A percentile compares a stretch with the other conserved stretches of the same genome.
Conservation (phyloP, 2,113 vertebrate genomes). For the Helogale parvula region DNA sequence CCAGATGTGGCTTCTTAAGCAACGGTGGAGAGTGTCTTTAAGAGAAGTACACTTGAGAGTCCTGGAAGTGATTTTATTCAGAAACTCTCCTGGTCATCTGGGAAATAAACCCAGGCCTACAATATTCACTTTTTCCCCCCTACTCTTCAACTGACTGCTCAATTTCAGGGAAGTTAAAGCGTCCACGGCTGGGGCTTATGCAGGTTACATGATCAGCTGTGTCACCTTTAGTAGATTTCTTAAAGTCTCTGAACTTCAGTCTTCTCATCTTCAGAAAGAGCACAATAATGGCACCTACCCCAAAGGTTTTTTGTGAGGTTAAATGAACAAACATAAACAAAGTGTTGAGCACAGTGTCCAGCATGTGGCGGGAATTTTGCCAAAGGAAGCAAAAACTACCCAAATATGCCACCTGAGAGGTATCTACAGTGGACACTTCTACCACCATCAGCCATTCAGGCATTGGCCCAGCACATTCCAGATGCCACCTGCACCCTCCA, state of each 20-base stretch:
- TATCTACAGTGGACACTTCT: neutral
- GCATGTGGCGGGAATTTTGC: neutral
- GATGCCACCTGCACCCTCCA: neutral
- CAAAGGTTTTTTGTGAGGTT: neutral
- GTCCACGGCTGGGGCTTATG: neutral
- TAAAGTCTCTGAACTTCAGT: neutral
- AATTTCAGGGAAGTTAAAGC: slow-evolving; percentile 15
- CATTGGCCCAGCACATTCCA: neutral
- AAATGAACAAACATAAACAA: neutral
- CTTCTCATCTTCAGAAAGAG: slow-evolving; percentile 13
- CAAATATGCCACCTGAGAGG: neutral
- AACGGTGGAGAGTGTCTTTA: neutral
- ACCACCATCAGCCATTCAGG: neutral
- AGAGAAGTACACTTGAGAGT: neutral
- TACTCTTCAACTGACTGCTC: neutral
- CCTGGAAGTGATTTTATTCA: neutral
- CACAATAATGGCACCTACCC: neutral
- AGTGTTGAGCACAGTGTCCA: neutral
- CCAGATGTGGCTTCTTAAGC: neutral
- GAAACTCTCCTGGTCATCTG: neutral
- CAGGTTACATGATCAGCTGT: neutral
- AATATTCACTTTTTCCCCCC: neutral
- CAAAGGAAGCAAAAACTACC: neutral
- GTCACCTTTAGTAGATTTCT: neutral
- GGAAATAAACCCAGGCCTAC: neutral